Percentiles rank a stretch among this genome's conserved stretches.
These are phyloP conservation scores for Mus pahari DNA, from an alignment of 2,113 vertebrate species.

Conservation along the genomic window DNA sequence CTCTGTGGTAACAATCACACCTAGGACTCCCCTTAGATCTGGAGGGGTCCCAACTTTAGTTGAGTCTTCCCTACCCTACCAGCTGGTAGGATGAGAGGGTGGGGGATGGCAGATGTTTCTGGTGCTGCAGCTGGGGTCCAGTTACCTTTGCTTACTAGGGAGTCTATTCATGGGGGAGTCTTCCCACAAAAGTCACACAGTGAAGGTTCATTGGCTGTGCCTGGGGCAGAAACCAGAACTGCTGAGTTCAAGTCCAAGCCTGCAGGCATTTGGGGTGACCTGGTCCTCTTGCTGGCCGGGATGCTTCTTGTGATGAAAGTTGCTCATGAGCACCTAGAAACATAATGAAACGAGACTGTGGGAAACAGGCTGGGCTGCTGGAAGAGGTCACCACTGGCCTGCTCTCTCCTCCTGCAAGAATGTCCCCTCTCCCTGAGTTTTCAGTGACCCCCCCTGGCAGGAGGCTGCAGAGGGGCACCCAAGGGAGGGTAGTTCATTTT, in stretches of 20 bases:
- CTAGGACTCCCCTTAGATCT: not conserved
- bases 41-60: not conserved
- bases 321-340: fast-evolving
- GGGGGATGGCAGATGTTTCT: not conserved
- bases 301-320: not conserved
- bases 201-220: fast-evolving
- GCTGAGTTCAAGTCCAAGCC: fast-evolving
- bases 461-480: not conserved
- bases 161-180: too few relatives aligned
- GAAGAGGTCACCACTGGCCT: slow-evolving; percentile 43
- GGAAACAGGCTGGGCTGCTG: slow-evolving; percentile 26
- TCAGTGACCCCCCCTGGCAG: not conserved
- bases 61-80: not conserved
- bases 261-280: fast-evolving
- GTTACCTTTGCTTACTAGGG: not conserved
- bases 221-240: not conserved
- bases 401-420: slow-evolving; percentile 20
- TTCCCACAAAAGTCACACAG: not conserved
- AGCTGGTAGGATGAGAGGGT: not conserved
- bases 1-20: not conserved
- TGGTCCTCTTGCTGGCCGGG: fast-evolving
- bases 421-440: not conserved
- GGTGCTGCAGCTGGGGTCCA: not conserved
- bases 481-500: slow-evolving; percentile 22
- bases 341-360: fast-evolving